Base-by-base conservation (phyloP, 2,113 vertebrate genomes). In the human region DNA sequence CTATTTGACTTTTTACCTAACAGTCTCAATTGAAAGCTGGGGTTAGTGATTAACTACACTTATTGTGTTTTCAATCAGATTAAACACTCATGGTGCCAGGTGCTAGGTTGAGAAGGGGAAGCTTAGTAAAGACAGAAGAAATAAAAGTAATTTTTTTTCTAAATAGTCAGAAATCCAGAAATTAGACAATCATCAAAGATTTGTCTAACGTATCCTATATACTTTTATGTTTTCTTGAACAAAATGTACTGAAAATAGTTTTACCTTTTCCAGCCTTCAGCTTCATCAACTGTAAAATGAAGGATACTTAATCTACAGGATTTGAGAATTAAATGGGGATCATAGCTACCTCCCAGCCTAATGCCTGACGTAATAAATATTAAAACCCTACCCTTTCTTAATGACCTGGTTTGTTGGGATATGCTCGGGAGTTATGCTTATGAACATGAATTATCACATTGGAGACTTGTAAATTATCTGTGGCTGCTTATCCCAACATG, bases 11-110 rank as follows among this genome's bases (percentile, higher is more conserved):
- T 96, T 95, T 94, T 68, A 50, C 57, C 81, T n/a, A 66, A 85
- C 38, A 95, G 43, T 72, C 87, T 89, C 66, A 92, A 27, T 73
- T 11, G 52, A 95, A 95, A 93, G 85, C 72, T 68, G 22, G 38
- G 18, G 72, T 97, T 95, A 96, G 64, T 96, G 93, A 97, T 97
- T 97, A 97, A 95, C 91, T 89, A 30, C 75, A 35, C 84, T 79
- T 73, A 94, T 64, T 95, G n/a, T 97, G 70, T 95, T 96, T 96
- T 92, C 87, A 76, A 48, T 95, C 70, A 83, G 30, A 79, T 93
- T 82, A 96, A 94, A 97, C 86, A 92, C 48, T 97, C 82, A n/a
- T 80, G 48, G 30, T 68, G 59, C 95, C 96, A 94, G 93, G 86
- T 94, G 89, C 88, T 89, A 73, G 45, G 17, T n/a, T 95, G 89